Conservation (phyloP, 2,797 vertebrate species). For the Pangasius mekongensis region DNA sequence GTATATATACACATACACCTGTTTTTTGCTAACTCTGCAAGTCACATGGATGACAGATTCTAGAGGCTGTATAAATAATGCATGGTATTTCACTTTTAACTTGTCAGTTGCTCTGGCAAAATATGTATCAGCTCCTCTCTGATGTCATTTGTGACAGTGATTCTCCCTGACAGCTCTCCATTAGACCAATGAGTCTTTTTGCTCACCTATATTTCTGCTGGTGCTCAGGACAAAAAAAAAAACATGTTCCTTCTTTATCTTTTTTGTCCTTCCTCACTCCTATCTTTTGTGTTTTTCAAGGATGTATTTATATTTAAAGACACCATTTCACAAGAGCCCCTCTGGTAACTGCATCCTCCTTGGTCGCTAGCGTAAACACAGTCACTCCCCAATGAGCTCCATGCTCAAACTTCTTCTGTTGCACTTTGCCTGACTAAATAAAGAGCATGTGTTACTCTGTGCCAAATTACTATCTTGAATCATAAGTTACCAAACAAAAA, state of each 20-base stretch:
- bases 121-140: constrained; percentile 81
- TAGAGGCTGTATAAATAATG: constrained; percentile 84
- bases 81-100: constrained; percentile 85
- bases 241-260: constrained; percentile 65
- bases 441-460: neutral
- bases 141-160: constrained; percentile 80
- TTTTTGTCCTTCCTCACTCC: constrained; percentile 45
- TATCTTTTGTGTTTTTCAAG: constrained; percentile 52
- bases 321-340: constrained; percentile 45
- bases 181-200: constrained; percentile 83
- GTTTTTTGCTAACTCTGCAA: constrained; percentile 83
- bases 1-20: constrained; percentile 61
- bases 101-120: constrained; percentile 75
- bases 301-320: constrained; percentile 62
- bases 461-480: neutral
- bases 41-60: constrained; percentile 82
- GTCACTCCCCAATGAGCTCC: neutral
- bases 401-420: no score
- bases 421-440: neutral
- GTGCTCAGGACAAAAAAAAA: constrained; percentile 78
- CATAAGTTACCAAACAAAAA: neutral
- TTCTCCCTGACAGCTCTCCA: constrained; percentile 84
- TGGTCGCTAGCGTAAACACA: constrained; percentile 29
- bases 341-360: constrained; percentile 5
- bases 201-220: constrained; percentile 76